Base-by-base conservation (phyloP, 2,113 vertebrate species). In the Scatophagus argus region DNA sequence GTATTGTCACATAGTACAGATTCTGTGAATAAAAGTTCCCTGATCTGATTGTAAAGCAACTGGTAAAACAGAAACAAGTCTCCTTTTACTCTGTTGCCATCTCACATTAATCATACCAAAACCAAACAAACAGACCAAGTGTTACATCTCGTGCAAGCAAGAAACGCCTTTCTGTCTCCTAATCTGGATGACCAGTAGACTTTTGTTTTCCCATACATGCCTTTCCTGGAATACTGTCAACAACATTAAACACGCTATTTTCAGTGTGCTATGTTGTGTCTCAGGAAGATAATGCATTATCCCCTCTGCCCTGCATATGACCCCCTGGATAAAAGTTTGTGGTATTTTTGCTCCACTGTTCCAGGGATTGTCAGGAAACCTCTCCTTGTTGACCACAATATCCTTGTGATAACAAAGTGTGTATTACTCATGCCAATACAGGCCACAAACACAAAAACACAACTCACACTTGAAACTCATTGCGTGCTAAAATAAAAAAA, bases 361-460 rank as follows among this genome's bases (percentile, higher is more conserved):
- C 69, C n/a, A 36, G 71, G 27, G 25, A 43, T 62, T 82, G 55
- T 73, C 61, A 73, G 39, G 55, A 66, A 73, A 19, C 27, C 3
- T 29, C 21, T 31, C 13, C 2, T 27, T 21, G 32, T 52, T 34
- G 21, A 39, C 34, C 2, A 8, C 31, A 79, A 54, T 70, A 36
- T 88, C 81, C 70, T 77, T 74, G 47, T 47, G 67, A 93, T 87
- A 85, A 89, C 54, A 66, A 51, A 43, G 65, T 7, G 21, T 25
- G 2, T 56, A 12, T 66, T 52, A 13, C 11, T 82, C 49, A n/a
- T 68, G 47, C 54, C 12, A 64, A 39, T 6, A 70, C 19, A 27
- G 29, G n/a, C 10, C 34, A n/a, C 13, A 36, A 46, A 70, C 63
- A 34, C 60, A 32, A 47, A 70, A 58, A 38, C 68, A 34, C 17